These are phyloP conservation scores for Promerops cafer DNA, from an alignment of 2,113 vertebrate genomes.

Conservation along the genomic window DNA sequence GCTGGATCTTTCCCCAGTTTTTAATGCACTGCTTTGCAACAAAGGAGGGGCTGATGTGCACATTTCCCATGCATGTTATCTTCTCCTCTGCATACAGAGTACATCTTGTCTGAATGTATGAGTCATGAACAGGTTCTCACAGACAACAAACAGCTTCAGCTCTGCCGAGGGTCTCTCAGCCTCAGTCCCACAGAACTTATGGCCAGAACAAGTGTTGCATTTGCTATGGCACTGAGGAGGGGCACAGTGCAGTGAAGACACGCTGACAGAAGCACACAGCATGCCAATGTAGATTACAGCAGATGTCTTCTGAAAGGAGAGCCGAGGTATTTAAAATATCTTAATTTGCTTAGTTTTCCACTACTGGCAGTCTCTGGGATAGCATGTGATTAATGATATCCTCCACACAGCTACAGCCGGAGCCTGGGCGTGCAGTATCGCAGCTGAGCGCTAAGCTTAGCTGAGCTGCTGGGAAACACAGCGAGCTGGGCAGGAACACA, in stretches of 20 bases:
- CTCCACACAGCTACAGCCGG: neutral
- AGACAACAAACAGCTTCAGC: neutral
- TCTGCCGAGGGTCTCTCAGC: neutral
- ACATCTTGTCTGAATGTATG: neutral
- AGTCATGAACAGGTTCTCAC: neutral
- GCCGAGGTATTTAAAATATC: conserved; percentile 3
- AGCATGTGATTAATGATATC: conserved; percentile 9
- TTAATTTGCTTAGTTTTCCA: conserved; percentile 42
- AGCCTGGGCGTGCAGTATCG: accelerated
- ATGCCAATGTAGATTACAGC: neutral
- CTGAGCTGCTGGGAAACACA: neutral
- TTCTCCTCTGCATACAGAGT: neutral
- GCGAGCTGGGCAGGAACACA: neutral
- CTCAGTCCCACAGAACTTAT: neutral
- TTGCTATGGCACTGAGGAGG: neutral
- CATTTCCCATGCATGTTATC: neutral
- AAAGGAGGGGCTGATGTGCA: neutral
- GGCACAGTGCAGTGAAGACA: neutral
- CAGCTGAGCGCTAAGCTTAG: neutral
- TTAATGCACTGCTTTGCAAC: neutral
- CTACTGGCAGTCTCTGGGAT: neutral
- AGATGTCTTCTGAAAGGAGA: conserved; percentile 33
- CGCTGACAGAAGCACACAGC: neutral
- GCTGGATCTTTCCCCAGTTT: neutral
- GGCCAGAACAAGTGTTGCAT: accelerated